Evolutionary conservation across 2,888 invertebrate species (phyloP).

Genomic region (Holacanthella duospinosa): DNA sequence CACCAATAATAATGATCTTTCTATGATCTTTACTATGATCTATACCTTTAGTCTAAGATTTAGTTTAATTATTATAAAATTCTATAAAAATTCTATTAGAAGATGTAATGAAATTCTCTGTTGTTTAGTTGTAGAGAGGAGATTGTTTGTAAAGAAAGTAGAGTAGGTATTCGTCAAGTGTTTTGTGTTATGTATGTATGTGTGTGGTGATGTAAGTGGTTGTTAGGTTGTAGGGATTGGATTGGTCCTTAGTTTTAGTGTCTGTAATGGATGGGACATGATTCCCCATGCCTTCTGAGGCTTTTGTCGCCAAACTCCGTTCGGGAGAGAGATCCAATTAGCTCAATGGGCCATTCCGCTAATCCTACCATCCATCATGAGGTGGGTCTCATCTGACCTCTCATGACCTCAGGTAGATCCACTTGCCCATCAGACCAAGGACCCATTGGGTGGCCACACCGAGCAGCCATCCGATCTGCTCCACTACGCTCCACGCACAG

Average conservation of each 20-base stretch:
- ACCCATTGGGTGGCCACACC: background rate
- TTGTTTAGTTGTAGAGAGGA: no score
- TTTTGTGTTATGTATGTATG: no score
- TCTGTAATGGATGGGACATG: background rate
- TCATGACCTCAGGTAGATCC: background rate
- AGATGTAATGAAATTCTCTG: no score
- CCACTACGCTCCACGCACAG: slow-evolving; percentile 1
- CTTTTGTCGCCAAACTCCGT: background rate
- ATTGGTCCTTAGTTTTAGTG: background rate
- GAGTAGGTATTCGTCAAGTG: no score
- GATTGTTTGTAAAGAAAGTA: no score
- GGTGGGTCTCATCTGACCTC: background rate
- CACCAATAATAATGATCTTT: no score
- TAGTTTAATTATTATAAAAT: no score
- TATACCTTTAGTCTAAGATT: no score
- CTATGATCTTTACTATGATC: no score
- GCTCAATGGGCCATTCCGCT: background rate
- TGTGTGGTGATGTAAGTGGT: no score
- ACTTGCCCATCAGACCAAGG: background rate
- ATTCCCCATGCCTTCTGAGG: background rate
- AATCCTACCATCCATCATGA: background rate
- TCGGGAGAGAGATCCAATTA: background rate
- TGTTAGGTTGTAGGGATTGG: no score
- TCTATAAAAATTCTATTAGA: no score
- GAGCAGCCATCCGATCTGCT: background rate